A percentile compares a stretch with the other conserved stretches of the same genome.
These are phyloP conservation scores for Phaethon lepturus DNA, from an alignment of 2,113 vertebrate genomes.

Conservation along the genomic window DNA sequence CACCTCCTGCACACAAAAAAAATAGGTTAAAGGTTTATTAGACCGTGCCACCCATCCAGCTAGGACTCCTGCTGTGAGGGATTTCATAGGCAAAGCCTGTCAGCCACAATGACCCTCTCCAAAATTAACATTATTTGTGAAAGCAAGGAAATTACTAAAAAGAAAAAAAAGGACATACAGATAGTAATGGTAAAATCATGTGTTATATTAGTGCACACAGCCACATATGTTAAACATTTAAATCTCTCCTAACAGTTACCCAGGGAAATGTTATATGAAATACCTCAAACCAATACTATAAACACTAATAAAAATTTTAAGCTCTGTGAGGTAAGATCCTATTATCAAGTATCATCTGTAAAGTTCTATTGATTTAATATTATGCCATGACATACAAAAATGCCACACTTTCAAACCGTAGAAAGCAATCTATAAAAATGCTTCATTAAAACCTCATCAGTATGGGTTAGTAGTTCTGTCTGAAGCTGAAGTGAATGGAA, in stretches of 20 bases:
- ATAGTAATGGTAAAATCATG: slow-evolving; percentile 26
- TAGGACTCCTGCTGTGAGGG: background rate
- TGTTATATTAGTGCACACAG: background rate
- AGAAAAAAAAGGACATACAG: background rate
- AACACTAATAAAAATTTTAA: slow-evolving; percentile 45
- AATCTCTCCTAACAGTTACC: slow-evolving; percentile 26
- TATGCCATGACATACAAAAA: background rate
- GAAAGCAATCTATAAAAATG: background rate
- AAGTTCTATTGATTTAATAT: slow-evolving; percentile 4
- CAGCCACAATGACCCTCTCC: background rate
- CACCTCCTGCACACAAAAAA: background rate
- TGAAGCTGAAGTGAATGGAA: background rate
- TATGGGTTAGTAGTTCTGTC: background rate
- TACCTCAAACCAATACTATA: slow-evolving; percentile 47
- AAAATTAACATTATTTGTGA: background rate
- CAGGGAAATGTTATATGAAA: slow-evolving; percentile 26
- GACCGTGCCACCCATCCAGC: background rate
- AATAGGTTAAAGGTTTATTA: background rate
- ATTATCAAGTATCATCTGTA: slow-evolving; percentile 27
- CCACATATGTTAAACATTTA: slow-evolving; percentile 50
- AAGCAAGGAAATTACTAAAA: background rate
- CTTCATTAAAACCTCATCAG: background rate
- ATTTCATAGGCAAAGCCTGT: background rate
- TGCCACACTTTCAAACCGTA: background rate
- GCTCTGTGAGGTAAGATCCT: background rate